Base-by-base conservation (phyloP, 2,113 vertebrate genomes). In the Seriola rivoliana region DNA sequence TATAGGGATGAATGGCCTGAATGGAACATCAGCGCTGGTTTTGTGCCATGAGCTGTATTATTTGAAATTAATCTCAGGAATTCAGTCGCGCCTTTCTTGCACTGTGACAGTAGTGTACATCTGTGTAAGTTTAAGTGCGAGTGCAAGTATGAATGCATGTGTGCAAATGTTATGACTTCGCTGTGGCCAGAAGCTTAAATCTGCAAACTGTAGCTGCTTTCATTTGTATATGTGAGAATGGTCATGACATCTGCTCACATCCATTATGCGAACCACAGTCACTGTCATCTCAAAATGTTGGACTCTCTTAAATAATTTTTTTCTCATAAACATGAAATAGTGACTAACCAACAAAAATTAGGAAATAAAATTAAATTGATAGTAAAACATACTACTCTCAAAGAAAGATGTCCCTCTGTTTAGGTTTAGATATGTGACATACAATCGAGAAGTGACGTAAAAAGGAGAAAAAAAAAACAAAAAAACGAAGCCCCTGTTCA, bases 241-340 rank as follows among this genome's bases (percentile, higher is more conserved):
- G 16, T 67, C 50, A 60, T 44, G 57, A 48, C 23, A 29, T 36
- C 46, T 60, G 59, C 54, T 46, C 29, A 58, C 25, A 67, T 67
- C 54, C 13, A 67, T 84, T 69, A 80, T 80, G 38, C 44, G 70
- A 76, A 72, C 82, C 77, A 62, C 74, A 81, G 64, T 42, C 59
- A 46, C 44, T 66, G 57, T 73, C 70, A 50, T 55, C 63, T 46
- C 44, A 34, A 86, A 40, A 40, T 34, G 73, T 50, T 32, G 21
- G 25, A 23, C 23, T 7, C 40, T 48, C 16, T 5, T 21, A n/a
- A 65, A 71, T 23, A 7, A 42, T 19, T 78, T 83, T 14, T 73
- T 8, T 48, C 5, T 73, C 68, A 52, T 32, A 67, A 44, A 32
- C 63, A 50, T 67, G 17, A 63, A 75, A 76, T 36, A 75, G 75